These are phyloP conservation scores for Xestia c-nigrum DNA, from an alignment of 2,888 invertebrate genomes.

Conservation along the genomic window DNA sequence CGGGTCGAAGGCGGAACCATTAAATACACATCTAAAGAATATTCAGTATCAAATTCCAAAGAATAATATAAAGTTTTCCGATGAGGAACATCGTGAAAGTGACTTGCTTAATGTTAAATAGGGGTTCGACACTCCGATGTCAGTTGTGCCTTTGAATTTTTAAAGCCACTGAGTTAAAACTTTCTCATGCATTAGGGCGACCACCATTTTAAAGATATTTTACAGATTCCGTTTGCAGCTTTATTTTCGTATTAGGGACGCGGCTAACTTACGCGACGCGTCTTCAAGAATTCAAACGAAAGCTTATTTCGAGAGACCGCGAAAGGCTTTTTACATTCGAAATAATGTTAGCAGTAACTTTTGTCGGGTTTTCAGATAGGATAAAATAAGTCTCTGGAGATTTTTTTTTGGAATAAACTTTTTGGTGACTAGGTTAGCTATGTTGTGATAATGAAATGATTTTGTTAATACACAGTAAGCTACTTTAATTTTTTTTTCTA, in stretches of 20 bases:
- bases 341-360: constrained; percentile 56
- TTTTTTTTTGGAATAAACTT: constrained; percentile 22
- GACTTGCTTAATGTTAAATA: constrained; percentile 79
- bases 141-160: constrained; percentile 86
- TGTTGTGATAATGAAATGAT: background rate
- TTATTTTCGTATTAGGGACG: constrained; percentile 57
- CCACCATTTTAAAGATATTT: constrained; percentile 67
- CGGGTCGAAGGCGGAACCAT: constrained; percentile 43
- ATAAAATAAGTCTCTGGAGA: constrained; percentile 17
- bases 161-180: constrained; percentile 81
- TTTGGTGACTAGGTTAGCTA: background rate
- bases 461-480: background rate
- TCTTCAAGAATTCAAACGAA: constrained; percentile 48
- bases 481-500: background rate
- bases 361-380: constrained; percentile 45
- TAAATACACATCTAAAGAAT: constrained; percentile 67
- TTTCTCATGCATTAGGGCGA: constrained; percentile 77
- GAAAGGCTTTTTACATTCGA: constrained; percentile 50
- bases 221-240: constrained; percentile 41
- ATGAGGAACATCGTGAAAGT: constrained; percentile 64
- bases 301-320: constrained; percentile 49
- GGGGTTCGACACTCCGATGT: constrained; percentile 78
- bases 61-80: constrained; percentile 71
- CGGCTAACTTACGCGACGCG: constrained; percentile 46
- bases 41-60: constrained; percentile 70